Conservation (phyloP, 2,797 vertebrate species). For the Gymnothorax javanicus region DNA sequence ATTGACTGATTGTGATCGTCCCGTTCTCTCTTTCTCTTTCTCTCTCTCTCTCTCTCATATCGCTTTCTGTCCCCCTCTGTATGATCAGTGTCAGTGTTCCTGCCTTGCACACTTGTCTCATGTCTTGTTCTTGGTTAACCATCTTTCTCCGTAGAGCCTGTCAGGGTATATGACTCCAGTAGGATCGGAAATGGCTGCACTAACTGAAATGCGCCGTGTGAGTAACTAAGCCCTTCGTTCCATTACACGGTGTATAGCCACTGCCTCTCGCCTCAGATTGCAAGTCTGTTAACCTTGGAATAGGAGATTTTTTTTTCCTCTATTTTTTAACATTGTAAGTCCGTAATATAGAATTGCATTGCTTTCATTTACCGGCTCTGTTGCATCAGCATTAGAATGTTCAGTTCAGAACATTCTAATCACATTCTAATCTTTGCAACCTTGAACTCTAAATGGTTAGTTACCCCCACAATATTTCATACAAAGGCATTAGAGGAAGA, state of each 20-base stretch:
- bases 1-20: constrained; percentile 1
- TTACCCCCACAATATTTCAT: not conserved
- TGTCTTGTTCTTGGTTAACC: constrained; percentile 10
- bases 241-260: not conserved
- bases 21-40: not conserved
- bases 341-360: too few species aligned
- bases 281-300: not conserved
- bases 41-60: not conserved
- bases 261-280: not conserved
- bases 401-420: too few species aligned
- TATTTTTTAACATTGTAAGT: too few species aligned
- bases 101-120: constrained; percentile 43
- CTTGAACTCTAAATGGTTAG: too few species aligned
- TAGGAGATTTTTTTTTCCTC: not conserved
- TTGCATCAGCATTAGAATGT: too few species aligned
- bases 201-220: constrained; percentile 89
- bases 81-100: constrained; percentile 15
- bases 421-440: too few species aligned
- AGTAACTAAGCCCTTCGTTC: constrained; percentile 59
- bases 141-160: constrained; percentile 71
- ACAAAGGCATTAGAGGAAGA: not conserved
- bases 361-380: too few species aligned
- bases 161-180: constrained; percentile 88
- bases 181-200: constrained; percentile 83
- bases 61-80: not conserved